Evolutionary conservation across 2,797 vertebrate species (phyloP).

Genomic region (Anabacerthia variegaticeps): DNA sequence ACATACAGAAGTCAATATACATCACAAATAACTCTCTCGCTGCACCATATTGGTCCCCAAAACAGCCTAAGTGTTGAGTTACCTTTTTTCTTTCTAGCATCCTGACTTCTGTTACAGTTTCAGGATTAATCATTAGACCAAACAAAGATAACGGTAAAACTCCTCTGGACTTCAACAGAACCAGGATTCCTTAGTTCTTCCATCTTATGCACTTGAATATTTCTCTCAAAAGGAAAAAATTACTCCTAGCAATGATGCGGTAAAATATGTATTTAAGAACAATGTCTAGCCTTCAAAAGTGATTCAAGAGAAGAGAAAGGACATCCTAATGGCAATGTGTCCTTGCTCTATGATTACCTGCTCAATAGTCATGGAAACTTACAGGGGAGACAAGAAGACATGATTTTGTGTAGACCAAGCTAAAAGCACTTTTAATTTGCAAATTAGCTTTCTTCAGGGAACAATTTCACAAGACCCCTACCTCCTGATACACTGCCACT

Average conservation of each 20-base stretch:
- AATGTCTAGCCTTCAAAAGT: background rate
- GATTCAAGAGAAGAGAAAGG: background rate
- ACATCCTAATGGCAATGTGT: background rate
- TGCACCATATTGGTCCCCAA: background rate
- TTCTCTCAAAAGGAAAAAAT: background rate
- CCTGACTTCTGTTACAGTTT: background rate
- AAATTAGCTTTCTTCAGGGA: slow-evolving; percentile 4
- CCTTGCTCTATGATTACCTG: background rate
- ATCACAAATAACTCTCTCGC: background rate
- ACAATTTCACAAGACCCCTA: background rate
- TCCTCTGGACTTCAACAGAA: background rate
- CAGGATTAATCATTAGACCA: background rate
- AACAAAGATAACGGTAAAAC: background rate
- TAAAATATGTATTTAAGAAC: background rate
- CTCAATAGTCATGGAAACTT: background rate
- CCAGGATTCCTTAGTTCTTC: background rate
- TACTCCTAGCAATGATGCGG: background rate
- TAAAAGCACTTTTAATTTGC: background rate
- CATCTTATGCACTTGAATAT: background rate
- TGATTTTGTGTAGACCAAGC: background rate
- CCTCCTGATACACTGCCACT: background rate
- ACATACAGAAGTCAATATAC: background rate
- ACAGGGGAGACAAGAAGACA: background rate
- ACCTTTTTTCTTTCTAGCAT: background rate
- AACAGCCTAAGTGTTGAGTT: background rate